These are phyloP conservation scores for Panthera tigris DNA, from an alignment of 2,113 vertebrate species.

Conservation along the genomic window DNA sequence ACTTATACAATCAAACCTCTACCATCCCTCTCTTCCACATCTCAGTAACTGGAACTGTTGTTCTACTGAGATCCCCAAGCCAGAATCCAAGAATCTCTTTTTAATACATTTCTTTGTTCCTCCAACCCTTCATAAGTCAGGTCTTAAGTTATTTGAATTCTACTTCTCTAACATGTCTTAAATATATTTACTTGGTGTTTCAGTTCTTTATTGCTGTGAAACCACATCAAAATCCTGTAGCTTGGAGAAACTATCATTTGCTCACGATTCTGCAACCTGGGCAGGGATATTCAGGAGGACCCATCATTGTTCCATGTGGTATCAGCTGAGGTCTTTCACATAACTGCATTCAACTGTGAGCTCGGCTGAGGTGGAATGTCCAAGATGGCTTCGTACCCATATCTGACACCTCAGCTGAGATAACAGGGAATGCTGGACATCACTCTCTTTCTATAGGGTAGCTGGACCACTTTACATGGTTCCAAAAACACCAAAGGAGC, in stretches of 20 bases:
- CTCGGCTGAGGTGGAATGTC: not conserved
- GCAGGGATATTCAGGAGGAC: not conserved
- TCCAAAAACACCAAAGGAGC: not conserved
- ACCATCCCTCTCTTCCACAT: not conserved
- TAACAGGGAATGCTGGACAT: not conserved
- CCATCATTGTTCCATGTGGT: not conserved
- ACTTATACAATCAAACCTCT: not conserved
- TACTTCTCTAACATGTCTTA: not conserved
- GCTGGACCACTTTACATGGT: not conserved
- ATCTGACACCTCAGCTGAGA: not conserved
- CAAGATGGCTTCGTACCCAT: not conserved
- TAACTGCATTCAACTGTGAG: not conserved
- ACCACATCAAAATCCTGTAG: not conserved
- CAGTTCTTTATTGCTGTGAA: not conserved
- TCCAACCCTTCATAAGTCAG: not conserved
- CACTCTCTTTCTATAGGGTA: not conserved
- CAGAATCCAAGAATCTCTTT: not conserved
- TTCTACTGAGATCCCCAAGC: not conserved
- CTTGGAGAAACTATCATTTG: not conserved
- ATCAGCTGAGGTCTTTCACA: not conserved
- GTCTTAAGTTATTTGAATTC: not conserved
- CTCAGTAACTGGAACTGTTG: not conserved
- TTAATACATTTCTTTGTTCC: not conserved
- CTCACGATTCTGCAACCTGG: not conserved
- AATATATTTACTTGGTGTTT: not conserved